These are phyloP conservation scores for Oreotrochilus melanogaster DNA, from an alignment of 2,113 vertebrate genomes.

Conservation along the genomic window DNA sequence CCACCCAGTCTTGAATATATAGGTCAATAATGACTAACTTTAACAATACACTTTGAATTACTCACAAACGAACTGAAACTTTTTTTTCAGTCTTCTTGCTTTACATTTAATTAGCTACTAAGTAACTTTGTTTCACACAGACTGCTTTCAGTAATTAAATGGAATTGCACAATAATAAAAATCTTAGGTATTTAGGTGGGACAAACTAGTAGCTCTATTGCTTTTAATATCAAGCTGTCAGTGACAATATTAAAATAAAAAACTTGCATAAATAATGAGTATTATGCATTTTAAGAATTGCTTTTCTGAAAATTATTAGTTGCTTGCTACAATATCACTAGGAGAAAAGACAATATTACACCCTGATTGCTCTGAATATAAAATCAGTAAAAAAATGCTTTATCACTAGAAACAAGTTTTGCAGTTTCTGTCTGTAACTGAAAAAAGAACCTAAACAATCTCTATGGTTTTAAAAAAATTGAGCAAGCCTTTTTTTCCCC, in stretches of 20 bases:
- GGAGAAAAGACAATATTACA: neutral
- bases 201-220: neutral
- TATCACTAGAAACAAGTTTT: neutral
- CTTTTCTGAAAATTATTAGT: neutral
- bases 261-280: neutral
- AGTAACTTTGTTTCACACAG: neutral
- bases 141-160: neutral
- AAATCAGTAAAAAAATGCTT: neutral
- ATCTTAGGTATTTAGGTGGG: neutral
- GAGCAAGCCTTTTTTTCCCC: neutral
- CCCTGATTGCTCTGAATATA: neutral
- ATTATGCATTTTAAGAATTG: neutral
- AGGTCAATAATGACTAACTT: neutral
- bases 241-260: neutral
- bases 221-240: neutral
- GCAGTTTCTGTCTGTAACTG: neutral
- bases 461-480: neutral
- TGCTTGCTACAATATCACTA: neutral
- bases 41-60: neutral
- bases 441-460: neutral
- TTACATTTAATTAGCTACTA: neutral
- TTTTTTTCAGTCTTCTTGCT: neutral
- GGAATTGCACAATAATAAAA: neutral
- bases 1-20: accelerated
- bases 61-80: neutral